Percentiles rank a stretch among this genome's conserved stretches.
These are phyloP conservation scores for Anseranas semipalmata DNA, from an alignment of 2,113 vertebrate genomes.

Conservation along the genomic window DNA sequence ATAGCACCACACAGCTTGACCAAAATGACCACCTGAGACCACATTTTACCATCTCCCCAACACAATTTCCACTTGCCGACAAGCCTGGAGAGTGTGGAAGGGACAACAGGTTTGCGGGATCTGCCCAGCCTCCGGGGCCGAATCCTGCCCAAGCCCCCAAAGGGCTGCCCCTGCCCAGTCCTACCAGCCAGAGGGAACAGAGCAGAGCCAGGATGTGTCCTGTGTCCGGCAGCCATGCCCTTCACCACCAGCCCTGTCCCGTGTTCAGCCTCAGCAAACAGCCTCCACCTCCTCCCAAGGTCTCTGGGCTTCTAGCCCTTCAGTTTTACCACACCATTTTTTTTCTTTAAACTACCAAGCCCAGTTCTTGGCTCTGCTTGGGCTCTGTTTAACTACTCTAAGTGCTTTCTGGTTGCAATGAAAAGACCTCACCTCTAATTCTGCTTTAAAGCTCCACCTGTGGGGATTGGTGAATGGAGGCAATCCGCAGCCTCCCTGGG, in stretches of 20 bases:
- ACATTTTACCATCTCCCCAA: rapidly evolving
- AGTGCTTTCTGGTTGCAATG: not conserved
- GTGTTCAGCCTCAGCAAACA: not conserved
- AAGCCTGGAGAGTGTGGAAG: rapidly evolving
- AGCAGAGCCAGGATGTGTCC: not conserved
- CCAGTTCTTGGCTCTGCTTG: not conserved
- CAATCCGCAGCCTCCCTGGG: not conserved
- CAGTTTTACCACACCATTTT: not conserved
- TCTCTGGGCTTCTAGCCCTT: not conserved
- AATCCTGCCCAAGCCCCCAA: rapidly evolving
- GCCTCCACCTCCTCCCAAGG: not conserved
- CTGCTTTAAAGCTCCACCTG: not conserved
- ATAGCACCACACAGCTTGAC: not conserved
- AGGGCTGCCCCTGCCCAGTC: too few relatives aligned
- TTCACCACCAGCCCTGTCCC: not conserved
- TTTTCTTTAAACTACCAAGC: not conserved
- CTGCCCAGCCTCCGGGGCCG: not conserved
- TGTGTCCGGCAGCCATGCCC: not conserved
- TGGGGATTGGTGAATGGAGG: not conserved
- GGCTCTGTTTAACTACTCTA: not conserved
- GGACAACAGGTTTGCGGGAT: rapidly evolving
- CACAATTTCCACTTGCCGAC: not conserved
- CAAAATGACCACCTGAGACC: rapidly evolving
- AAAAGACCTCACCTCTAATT: not conserved
- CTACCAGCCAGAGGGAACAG: rapidly evolving